Evolutionary conservation across 2,113 vertebrate species (phyloP).

Genomic region (Kryptolebias marmoratus): DNA sequence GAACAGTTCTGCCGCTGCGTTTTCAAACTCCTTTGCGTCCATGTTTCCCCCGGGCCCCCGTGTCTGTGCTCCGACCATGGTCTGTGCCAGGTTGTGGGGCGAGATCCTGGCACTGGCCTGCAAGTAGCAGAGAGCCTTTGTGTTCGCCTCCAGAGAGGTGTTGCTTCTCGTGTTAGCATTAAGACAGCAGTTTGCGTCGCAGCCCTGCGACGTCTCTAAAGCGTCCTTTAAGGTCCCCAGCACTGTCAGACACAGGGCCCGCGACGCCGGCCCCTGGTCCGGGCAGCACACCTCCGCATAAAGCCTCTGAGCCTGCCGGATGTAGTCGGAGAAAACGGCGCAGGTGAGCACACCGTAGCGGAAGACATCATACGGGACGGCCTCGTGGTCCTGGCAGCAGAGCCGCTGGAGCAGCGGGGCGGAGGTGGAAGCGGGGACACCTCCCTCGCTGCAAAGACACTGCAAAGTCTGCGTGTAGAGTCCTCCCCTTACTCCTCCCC

Average conservation of each 20-base stretch:
- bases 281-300: conserved; percentile 82
- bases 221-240: conserved; percentile 88
- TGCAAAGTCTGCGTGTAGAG: conserved; percentile 88
- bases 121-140: conserved; percentile 79
- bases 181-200: conserved; percentile 35
- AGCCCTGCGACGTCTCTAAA: conserved; percentile 73
- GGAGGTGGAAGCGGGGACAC: conserved; percentile 80
- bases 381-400: conserved; percentile 90
- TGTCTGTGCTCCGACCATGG: conserved; percentile 83
- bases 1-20: conserved; percentile 87
- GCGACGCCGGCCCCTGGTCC: conserved; percentile 74
- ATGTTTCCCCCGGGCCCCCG: conserved; percentile 77
- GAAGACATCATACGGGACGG: conserved; percentile 90
- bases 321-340: conserved; percentile 90
- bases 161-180: conserved; percentile 54
- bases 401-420: conserved; percentile 84
- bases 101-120: conserved; percentile 90
- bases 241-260: conserved; percentile 84
- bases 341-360: conserved; percentile 90
- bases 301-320: conserved; percentile 84
- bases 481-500: conserved; percentile 86
- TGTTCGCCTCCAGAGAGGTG: conserved; percentile 79
- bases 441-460: conserved; percentile 85
- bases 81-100: conserved; percentile 84
- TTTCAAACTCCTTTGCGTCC: conserved; percentile 91